Base-by-base conservation (phyloP, 2,888 invertebrate genomes). In the Lasioglossum pauxillum region DNA sequence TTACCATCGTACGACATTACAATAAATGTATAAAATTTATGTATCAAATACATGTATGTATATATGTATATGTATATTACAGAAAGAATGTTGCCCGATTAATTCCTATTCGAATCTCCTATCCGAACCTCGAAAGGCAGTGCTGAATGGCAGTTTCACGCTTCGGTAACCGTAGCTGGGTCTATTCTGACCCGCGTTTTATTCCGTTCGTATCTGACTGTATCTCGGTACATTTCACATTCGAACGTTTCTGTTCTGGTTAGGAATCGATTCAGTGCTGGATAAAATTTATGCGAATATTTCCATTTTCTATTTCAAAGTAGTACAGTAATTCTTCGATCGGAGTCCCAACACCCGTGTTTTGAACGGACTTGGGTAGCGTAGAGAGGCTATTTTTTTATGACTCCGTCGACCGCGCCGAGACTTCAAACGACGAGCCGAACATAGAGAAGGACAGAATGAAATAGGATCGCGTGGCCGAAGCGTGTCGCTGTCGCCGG, bases 1-100 rank as follows among this genome's bases (percentile, higher is more conserved):
- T 81, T 88, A 84, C 82, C 82, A 84, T 90, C 82, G 85, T 85
- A 83, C 82, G 75, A 82, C 77, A 90, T 90, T 89, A 90, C 88
- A 90, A 84, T 91, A 91, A 92, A 92, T 92, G 93, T 93, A 93
- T 93, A 93, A 93, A 93, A 93, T 91, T 92, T 91, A 93, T 88
- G 92, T 93, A 92, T 92, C 88, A 92, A 91, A 93, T 93, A 93
- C 91, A 93, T 91, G 88, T 86, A 86, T 92, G 85, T 90, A 88
- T 90, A 74, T 90, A 85, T 78, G 85, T 90, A 74, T 83, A 74
- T 86, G 83, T 90, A 85, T 91, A 46, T 60, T 31, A 53, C 46
- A 77, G 77, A 87, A 78, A 87, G 79, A 86, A 87, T 80, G 77
- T 80, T 57, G 53, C 75, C 82, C 53, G 76, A 78, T 74, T 72